These are phyloP conservation scores for Chouioia cunea DNA, from an alignment of 2,888 invertebrate genomes.

Conservation along the genomic window DNA sequence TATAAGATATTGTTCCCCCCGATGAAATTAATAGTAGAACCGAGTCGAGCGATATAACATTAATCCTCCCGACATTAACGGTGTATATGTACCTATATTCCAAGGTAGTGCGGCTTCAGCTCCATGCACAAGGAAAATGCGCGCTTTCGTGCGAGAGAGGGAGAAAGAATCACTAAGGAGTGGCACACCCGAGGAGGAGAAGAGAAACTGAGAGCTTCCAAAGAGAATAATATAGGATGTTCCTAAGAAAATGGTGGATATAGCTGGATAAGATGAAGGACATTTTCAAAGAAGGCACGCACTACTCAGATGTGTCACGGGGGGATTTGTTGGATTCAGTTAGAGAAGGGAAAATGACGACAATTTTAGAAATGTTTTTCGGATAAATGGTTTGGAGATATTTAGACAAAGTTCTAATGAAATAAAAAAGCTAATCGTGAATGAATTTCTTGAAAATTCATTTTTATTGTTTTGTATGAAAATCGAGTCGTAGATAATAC, in stretches of 20 bases:
- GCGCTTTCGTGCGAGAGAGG: background rate
- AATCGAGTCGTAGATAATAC: too few species aligned
- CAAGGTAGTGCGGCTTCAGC: too few species aligned
- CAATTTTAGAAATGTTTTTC: too few species aligned
- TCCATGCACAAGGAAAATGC: slow-evolving; percentile 31
- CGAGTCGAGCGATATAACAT: slow-evolving; percentile 61
- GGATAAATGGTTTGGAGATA: too few species aligned
- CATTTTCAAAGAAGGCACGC: background rate
- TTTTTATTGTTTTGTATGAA: too few species aligned
- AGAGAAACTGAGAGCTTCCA: background rate
- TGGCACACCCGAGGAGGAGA: slow-evolving; percentile 7
- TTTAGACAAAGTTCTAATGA: too few species aligned
- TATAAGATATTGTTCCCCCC: slow-evolving; percentile 61
- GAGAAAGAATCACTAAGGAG: background rate
- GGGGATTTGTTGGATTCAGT: too few species aligned
- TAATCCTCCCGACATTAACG: slow-evolving; percentile 62
- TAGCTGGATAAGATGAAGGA: slow-evolving; percentile 48
- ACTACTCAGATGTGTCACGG: too few species aligned
- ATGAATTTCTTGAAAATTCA: too few species aligned
- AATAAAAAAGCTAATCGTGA: too few species aligned
- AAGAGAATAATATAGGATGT: background rate
- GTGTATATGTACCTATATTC: slow-evolving; percentile 12
- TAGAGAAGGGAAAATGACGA: too few species aligned
- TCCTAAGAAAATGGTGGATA: slow-evolving; percentile 51
- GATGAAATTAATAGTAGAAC: slow-evolving; percentile 64